Evolutionary conservation across 1,140 invertebrate genomes (phyloP).

Genomic region (Leptinotarsa defecta): DNA sequence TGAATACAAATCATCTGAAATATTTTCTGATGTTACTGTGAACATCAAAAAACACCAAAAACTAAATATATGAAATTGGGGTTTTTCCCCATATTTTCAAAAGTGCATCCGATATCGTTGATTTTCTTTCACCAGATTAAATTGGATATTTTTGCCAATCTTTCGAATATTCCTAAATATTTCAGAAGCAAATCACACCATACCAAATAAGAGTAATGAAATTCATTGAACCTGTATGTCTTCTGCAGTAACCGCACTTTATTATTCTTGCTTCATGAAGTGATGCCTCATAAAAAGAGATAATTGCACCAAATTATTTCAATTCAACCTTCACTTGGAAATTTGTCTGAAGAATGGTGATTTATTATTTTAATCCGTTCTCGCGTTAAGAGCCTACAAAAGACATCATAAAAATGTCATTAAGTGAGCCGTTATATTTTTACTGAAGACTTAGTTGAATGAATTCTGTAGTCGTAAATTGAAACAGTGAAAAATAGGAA

Average conservation of each 20-base stretch:
- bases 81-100: too few relatives aligned
- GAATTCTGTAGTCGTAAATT: background rate
- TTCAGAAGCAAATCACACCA: too few relatives aligned
- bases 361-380: constrained; percentile 9
- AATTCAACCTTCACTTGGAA: constrained; percentile 6
- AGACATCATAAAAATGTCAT: background rate
- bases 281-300: background rate
- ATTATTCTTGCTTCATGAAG: background rate
- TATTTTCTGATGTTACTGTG: too few relatives aligned
- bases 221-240: background rate
- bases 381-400: background rate
- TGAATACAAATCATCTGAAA: too few relatives aligned
- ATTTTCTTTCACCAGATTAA: too few relatives aligned
- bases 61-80: too few relatives aligned
- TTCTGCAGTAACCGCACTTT: background rate
- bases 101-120: too few relatives aligned
- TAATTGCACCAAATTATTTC: constrained; percentile 7
- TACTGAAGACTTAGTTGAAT: background rate
- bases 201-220: too few relatives aligned
- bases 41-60: too few relatives aligned
- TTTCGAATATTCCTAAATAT: too few relatives aligned
- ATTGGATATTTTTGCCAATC: too few relatives aligned
- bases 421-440: constrained; percentile 1
- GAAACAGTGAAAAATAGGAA: background rate
- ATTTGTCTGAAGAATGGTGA: background rate